Percentiles rank a stretch among this genome's conserved stretches.
Conservation (phyloP, 2,888 invertebrate genomes). For the Heterodera filipjevi region DNA sequence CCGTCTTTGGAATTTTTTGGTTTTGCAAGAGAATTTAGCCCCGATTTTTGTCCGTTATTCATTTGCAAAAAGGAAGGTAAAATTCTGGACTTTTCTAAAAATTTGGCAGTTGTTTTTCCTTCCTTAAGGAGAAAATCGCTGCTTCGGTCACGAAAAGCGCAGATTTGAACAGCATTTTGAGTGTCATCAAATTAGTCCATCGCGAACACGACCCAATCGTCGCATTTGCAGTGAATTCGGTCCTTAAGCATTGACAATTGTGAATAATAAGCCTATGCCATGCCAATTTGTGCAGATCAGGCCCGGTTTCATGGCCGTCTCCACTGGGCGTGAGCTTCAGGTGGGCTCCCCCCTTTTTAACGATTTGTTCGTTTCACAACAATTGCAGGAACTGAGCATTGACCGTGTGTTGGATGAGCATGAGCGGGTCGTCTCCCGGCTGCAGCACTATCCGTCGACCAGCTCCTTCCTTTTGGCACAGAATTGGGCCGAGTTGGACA, state of each 20-base stretch:
- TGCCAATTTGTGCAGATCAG: constrained; percentile 67
- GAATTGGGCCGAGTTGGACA: constrained; percentile 95
- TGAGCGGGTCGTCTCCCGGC: constrained; percentile 32
- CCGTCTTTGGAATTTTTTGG: constrained; percentile 76
- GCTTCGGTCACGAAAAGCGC: constrained; percentile 6
- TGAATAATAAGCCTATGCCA: no score
- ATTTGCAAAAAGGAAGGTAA: constrained; percentile 69
- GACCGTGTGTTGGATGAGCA: constrained; percentile 39
- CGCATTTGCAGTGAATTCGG: constrained; percentile 78
- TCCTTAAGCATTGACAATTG: constrained; percentile 18
- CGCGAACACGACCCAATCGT: constrained; percentile 98
- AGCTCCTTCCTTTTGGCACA: constrained; percentile 77
- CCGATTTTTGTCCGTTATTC: constrained; percentile 93
- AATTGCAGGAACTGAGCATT: constrained; percentile 74
- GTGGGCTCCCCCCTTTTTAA: constrained; percentile 75
- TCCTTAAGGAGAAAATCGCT: constrained; percentile 15
- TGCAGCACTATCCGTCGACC: constrained; percentile 56
- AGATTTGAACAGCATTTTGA: constrained; percentile 13
- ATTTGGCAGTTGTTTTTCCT: constrained; percentile 12
- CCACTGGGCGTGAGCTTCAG: constrained; percentile 93
- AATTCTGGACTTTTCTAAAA: background rate
- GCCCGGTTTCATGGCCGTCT: constrained; percentile 82
- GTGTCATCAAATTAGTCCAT: constrained; percentile 89
- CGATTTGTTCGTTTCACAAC: background rate
- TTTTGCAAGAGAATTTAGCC: constrained; percentile 85